These are phyloP conservation scores for Nycticorax nycticorax DNA, from an alignment of 2,113 vertebrate species.

Conservation along the genomic window DNA sequence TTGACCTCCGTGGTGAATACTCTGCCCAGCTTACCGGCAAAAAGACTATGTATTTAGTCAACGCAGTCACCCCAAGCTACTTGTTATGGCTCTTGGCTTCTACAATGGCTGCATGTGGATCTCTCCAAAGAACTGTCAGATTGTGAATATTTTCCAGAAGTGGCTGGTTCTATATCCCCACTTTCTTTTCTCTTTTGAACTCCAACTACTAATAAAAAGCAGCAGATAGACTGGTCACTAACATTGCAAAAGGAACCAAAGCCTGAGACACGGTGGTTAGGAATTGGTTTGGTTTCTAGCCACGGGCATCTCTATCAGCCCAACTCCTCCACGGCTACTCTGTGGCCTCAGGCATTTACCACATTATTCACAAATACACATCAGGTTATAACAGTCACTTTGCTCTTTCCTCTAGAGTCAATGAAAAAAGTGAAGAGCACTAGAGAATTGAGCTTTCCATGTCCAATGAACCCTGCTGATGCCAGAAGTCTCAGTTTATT, in stretches of 20 bases:
- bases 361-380: not conserved
- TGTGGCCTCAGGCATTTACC: not conserved
- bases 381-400: not conserved
- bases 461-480: not conserved
- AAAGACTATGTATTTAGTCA: not conserved
- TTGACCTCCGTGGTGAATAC: not conserved
- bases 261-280: not conserved
- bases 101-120: fast-evolving
- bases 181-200: not conserved
- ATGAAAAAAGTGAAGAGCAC: not conserved
- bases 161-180: not conserved
- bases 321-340: not conserved
- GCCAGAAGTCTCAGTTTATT: not conserved
- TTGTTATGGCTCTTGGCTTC: not conserved
- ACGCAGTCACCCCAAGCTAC: not conserved
- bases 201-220: not conserved
- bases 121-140: not conserved
- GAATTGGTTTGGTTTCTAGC: not conserved
- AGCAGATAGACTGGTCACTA: not conserved
- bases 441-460: not conserved
- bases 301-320: not conserved
- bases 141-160: not conserved
- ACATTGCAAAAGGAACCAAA: not conserved
- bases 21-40: not conserved
- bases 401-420: not conserved